Percentiles rank a stretch among this genome's conserved stretches.
Evolutionary conservation across 2,888 invertebrate species (phyloP).

Genomic region (Gibbula magus): DNA sequence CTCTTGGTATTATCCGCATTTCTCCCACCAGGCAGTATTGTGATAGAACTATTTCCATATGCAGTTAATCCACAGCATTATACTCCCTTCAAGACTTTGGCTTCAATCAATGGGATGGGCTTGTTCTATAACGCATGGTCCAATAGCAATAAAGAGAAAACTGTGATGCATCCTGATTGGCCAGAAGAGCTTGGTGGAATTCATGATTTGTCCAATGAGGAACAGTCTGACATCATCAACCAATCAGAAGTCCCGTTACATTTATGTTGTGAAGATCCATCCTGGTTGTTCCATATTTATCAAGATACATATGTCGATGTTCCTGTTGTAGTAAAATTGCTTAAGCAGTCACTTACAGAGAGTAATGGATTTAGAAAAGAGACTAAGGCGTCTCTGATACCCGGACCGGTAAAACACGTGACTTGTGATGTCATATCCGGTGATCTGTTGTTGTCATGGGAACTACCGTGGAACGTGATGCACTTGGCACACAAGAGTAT

Average conservation of each 20-base stretch:
- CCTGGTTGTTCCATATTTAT: conserved; percentile 77
- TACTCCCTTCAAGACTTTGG: conserved; percentile 76
- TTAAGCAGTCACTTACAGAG: conserved; percentile 43
- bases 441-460: conserved; percentile 52
- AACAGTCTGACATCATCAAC: conserved; percentile 67
- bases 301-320: conserved; percentile 77
- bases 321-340: conserved; percentile 47
- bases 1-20: conserved; percentile 75
- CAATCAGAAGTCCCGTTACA: conserved; percentile 73
- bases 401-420: conserved; percentile 43
- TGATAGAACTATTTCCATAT: conserved; percentile 78
- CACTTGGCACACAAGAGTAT: conserved; percentile 41
- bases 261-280: conserved; percentile 76
- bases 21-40: conserved; percentile 69
- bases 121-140: conserved; percentile 75
- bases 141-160: conserved; percentile 69
- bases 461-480: conserved; percentile 61
- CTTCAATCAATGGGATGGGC: conserved; percentile 66
- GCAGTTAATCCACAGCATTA: conserved; percentile 75
- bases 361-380: background rate
- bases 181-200: conserved; percentile 74
- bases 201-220: conserved; percentile 66
- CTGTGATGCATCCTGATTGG: conserved; percentile 73
- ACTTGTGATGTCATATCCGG: conserved; percentile 30
- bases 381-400: conserved; percentile 18